phyloP scores from a whole-genome alignment of 2,888 invertebrate species.

The Microchrysa polita region DNA sequence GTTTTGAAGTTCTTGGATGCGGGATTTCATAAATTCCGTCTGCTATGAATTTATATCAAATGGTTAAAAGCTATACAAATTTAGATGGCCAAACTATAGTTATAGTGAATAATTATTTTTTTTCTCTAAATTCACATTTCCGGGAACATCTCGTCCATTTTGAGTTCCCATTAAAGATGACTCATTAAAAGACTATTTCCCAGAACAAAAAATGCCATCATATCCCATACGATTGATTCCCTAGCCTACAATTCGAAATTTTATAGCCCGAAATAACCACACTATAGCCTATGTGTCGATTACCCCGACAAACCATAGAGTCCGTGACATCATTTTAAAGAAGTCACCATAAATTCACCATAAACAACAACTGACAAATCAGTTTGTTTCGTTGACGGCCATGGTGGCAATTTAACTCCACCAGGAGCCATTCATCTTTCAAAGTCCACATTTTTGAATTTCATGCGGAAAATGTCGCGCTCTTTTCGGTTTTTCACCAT shows the following conservation, averaged over 20 bases:
- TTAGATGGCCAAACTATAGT: too few species aligned
- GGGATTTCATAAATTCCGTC: too few species aligned
- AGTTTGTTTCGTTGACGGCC: neutral
- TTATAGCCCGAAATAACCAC: neutral
- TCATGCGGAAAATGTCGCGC: conserved; percentile 13
- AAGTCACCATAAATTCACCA: neutral
- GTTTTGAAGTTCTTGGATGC: too few species aligned
- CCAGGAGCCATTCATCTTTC: conserved; percentile 18
- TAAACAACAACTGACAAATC: conserved; percentile 7
- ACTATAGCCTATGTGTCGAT: neutral
- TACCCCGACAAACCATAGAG: neutral
- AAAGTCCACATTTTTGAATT: conserved; percentile 25
- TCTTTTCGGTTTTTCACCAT: neutral
- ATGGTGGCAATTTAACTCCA: neutral
- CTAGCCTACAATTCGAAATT: neutral
- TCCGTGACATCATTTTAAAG: neutral
- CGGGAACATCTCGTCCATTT: too few species aligned
- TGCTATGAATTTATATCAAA: too few species aligned
- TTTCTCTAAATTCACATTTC: too few species aligned
- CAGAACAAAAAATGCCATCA: too few species aligned
- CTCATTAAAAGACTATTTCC: too few species aligned
- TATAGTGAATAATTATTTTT: too few species aligned
- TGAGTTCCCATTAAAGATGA: too few species aligned
- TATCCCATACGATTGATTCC: neutral
- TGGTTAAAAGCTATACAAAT: too few species aligned